Percentiles rank a stretch among this genome's conserved stretches.
Evolutionary conservation across 2,888 invertebrate species (phyloP).

Genomic region (Epicampocera succincta): DNA sequence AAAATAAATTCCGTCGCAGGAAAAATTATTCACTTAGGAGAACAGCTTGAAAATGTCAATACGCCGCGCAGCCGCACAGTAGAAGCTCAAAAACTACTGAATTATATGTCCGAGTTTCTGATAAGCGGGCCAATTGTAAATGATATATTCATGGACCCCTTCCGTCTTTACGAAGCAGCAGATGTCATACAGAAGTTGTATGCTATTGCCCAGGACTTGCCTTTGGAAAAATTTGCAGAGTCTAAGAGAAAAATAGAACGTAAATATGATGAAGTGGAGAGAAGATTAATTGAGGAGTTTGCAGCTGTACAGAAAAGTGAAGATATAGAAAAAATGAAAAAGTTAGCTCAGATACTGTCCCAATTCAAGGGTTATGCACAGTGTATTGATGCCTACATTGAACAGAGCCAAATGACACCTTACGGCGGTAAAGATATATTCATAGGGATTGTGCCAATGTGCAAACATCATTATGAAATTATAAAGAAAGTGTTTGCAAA

Average conservation of each 20-base stretch:
- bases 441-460: constrained; percentile 93
- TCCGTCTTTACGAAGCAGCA: constrained; percentile 93
- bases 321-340: constrained; percentile 94
- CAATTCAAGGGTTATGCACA: constrained; percentile 98
- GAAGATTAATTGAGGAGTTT: constrained; percentile 96
- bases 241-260: constrained; percentile 92
- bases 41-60: constrained; percentile 98
- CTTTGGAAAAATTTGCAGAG: constrained; percentile 91
- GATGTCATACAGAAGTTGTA: constrained; percentile 98
- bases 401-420: constrained; percentile 96
- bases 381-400: constrained; percentile 98
- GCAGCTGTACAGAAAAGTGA: constrained; percentile 92
- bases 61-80: constrained; percentile 96
- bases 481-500: constrained; percentile 96
- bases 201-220: constrained; percentile 96
- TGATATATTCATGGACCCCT: constrained; percentile 92
- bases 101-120: constrained; percentile 95
- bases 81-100: constrained; percentile 96
- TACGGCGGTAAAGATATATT: constrained; percentile 95
- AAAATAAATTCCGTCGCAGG: constrained; percentile 98
- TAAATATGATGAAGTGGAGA: constrained; percentile 95
- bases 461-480: constrained; percentile 91
- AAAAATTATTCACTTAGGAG: constrained; percentile 98
- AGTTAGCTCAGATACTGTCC: constrained; percentile 93
- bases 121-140: constrained; percentile 92